Base-by-base conservation (phyloP, 2,113 vertebrate species). In the Enhydra lutris region DNA sequence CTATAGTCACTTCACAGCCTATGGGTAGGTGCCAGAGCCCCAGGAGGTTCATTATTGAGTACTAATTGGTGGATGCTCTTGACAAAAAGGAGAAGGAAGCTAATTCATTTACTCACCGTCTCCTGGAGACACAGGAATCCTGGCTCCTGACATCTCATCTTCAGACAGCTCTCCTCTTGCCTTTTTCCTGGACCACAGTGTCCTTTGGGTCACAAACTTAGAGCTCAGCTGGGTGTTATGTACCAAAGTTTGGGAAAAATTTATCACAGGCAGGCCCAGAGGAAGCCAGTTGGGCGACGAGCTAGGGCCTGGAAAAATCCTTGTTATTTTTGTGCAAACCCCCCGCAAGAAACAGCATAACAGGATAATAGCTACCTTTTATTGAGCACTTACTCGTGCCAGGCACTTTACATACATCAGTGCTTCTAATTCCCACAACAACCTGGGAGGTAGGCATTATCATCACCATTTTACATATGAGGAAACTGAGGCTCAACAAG, bases 311-410 rank as follows among this genome's bases (percentile, higher is more conserved):
- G 18, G 71, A 93, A 95, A 92, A 94, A 93, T 61, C 47, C 21
- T 92, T 89, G 6, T 93, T 31, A 11, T 90, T 95, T 97, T 90
- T 73, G 92, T 69, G 39, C 12, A 96, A 96, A 89, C 80, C 94
- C 45, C 39, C 7, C 7, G 15, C 89, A 96, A 65, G 80, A 86
- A 85, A 89, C 65, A 61, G 90, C 74, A 71, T 3, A 42, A 15
- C 57, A 84, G 73, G 78, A 50, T 83, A 92, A 92, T n/a, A 98
- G 76, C 80, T 97, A 96, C 29, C 39, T 94, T 98, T 98, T 98
- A 98, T 97, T 98, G 96, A 97, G 97, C 97, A 97, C 97, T 90
- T 97, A 97, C 80, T 96, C 79, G 71, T 97, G 95, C 93, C 81
- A 98, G 97, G 96, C 95, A 97, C 97, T 98, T 97, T 84, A 95